Base-by-base conservation (phyloP, 2,113 vertebrate genomes). In the Crotalus helleri region DNA sequence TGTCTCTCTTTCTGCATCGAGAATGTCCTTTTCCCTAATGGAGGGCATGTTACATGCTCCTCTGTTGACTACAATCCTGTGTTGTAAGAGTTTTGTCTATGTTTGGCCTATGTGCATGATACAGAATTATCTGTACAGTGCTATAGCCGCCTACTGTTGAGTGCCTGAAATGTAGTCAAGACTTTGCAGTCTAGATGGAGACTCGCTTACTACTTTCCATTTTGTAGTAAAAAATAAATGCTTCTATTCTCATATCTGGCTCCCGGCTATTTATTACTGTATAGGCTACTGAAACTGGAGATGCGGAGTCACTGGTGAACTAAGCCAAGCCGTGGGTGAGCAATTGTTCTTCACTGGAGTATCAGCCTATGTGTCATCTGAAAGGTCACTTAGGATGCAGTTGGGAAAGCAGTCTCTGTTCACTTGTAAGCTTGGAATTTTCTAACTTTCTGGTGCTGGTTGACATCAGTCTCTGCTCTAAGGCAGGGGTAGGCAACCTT, bases 161-260 rank as follows among this genome's bases (percentile, higher is more conserved):
- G 74, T 87, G 89, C 89, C 89, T 90, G n/a, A n/a, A 86, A 90
- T 89, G 49, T 58, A 86, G 54, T 26, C 12, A 85, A 90, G 54
- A 58, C 44, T 93, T 86, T 64, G 55, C 46, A 61, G 55, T 86
- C 55, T 90, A 23, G 57, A 11, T 33, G 87, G 86, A 91, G 58
- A 49, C 9, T 88, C 57, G 54, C 21, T 93, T 64, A 93, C 86
- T 89, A 55, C 58, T 59, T 90, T 93, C 74, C 89, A 17, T 51
- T 94, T 85, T 95, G 91, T n/a, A 39, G 1, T 57, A 39, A 92
- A 74, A 88, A 88, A 89, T 39, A 61, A 92, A 94, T 23, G 19
- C 21, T 92, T 10, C 74, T 89, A 17, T 21, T 8, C 92, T 93
- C 24, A 21, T 92, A 91, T 85, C 74, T 1, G 0, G 64, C 24